Evolutionary conservation across 2,797 vertebrate genomes (phyloP), one percentile per base, ranked within the genome.

Genomic region (Epinephelus awoara): DNA sequence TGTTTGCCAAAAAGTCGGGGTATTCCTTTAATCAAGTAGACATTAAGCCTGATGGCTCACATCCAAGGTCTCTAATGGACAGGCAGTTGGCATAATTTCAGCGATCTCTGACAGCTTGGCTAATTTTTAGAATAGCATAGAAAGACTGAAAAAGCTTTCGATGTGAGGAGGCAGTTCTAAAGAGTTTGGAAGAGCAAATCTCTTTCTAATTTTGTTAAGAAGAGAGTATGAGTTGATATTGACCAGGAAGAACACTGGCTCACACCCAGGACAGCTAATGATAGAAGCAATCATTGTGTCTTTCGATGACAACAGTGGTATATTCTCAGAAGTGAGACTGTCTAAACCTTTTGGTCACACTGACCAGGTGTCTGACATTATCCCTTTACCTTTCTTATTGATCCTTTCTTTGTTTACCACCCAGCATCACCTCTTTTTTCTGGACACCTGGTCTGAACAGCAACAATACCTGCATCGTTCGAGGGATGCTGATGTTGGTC

Each of bases 11-110:
- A 67, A 77, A 58, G 62, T 69, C 54, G 66, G 66, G 19, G 34
- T 74, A 54, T 74, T 83, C 54, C 55, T 80, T 82, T 74, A 75
- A 84, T 82, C 72, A 78, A 80, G 70, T 19, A 40, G 66, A 83
- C 66, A 63, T 82, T 75, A 84, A 74, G 74, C 47, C 55, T 63
- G 21, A 55, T 79, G 86, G 83, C 81, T 74, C 15, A 34, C 11
- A 57, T 81, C 82, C 85, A 86, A 75, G 65, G 67, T 83, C 62
- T 68, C 68, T 77, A 79, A 83, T 86, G 69, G 75, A 85, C 75
- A 52, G 77, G 19, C 57, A 65, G 54, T 46, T 82, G 84, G 85
- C 70, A 73, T 49, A 46, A 17, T 72, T 81, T 87, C 67, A 71
- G 18, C 3, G 1, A 77, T 67, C 62, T 80, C 18, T 81, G 72